Percentiles rank a stretch among this genome's conserved stretches.
phyloP scores from a whole-genome alignment of 2,797 vertebrate genomes.

The Typhlichthys subterraneus region DNA sequence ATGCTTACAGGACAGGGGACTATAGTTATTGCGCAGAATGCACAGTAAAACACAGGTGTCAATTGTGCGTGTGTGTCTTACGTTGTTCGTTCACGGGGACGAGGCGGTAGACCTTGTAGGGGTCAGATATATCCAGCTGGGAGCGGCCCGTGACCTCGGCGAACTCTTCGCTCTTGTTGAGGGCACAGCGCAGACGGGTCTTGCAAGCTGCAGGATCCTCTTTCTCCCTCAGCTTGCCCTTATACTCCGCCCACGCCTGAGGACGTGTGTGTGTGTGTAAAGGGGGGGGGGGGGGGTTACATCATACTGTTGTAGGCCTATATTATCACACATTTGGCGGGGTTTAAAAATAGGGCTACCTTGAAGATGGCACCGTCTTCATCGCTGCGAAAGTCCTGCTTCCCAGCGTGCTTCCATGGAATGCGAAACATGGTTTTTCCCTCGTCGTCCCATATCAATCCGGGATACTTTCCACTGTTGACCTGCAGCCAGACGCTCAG shows the following conservation, averaged over 20 bases:
- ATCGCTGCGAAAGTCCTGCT: slow-evolving; percentile 89
- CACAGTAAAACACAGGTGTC: neutral
- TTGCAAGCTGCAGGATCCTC: slow-evolving; percentile 85
- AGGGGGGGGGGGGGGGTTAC: neutral
- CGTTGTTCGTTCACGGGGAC: slow-evolving; percentile 80
- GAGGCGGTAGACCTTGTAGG: slow-evolving; percentile 90
- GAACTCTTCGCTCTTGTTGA: slow-evolving; percentile 91
- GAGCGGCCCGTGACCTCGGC: slow-evolving; percentile 78
- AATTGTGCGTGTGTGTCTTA: slow-evolving; percentile 24
- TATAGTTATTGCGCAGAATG: neutral
- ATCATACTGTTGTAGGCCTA: neutral
- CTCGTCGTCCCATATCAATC: slow-evolving; percentile 85
- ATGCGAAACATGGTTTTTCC: slow-evolving; percentile 88
- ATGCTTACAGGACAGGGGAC: neutral
- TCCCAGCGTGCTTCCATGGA: slow-evolving; percentile 92
- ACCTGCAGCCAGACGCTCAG: slow-evolving; percentile 60
- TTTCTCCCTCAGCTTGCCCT: slow-evolving; percentile 77
- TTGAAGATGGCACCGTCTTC: slow-evolving; percentile 91
- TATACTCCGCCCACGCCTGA: slow-evolving; percentile 88
- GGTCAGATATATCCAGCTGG: slow-evolving; percentile 87
- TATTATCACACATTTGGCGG: neutral
- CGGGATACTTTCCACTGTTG: slow-evolving; percentile 80
- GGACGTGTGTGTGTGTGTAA: neutral
- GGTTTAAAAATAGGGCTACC: slow-evolving; percentile 54
- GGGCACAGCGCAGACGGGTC: slow-evolving; percentile 89